Percentiles rank a stretch among this genome's conserved stretches.
These are phyloP conservation scores for Taenioides sp. DNA, from an alignment of 2,797 vertebrate genomes.

Conservation along the genomic window DNA sequence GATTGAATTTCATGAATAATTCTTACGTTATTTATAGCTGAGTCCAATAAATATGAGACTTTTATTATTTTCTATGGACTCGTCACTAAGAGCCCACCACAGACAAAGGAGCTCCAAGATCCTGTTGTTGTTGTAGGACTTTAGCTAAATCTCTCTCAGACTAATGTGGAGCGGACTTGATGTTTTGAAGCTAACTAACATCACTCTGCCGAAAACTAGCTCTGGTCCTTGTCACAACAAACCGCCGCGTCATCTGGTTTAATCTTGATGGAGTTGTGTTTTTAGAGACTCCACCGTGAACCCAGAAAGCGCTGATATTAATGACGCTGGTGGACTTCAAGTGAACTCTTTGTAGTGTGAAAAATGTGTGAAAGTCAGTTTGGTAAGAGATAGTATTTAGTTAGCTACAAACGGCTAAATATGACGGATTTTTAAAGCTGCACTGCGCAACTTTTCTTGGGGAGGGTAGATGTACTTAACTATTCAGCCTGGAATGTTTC, in stretches of 20 bases:
- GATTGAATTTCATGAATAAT: too few species aligned
- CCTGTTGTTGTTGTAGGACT: background rate
- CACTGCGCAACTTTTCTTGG: too few species aligned
- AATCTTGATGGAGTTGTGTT: conserved; percentile 11
- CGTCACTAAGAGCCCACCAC: background rate
- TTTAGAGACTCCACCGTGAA: background rate
- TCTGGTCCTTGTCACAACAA: conserved; percentile 1
- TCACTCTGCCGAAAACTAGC: conserved; percentile 2
- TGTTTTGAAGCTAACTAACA: conserved; percentile 4
- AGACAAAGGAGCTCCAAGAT: background rate
- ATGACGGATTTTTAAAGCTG: too few species aligned
- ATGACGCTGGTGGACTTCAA: background rate
- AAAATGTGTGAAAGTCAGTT: background rate
- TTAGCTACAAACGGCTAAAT: too few species aligned
- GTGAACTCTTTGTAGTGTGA: background rate
- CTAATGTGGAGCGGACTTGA: background rate
- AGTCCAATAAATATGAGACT: background rate
- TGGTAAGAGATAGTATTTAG: too few species aligned
- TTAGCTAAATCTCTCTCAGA: too few species aligned
- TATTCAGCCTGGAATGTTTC: too few species aligned
- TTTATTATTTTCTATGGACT: background rate
- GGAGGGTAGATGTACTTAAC: too few species aligned
- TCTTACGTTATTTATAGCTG: background rate
- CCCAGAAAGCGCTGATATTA: conserved; percentile 3
- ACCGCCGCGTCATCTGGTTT: conserved; percentile 3